These are phyloP conservation scores for Lycaena phlaeas DNA, from an alignment of 2,888 invertebrate genomes.

Conservation along the genomic window DNA sequence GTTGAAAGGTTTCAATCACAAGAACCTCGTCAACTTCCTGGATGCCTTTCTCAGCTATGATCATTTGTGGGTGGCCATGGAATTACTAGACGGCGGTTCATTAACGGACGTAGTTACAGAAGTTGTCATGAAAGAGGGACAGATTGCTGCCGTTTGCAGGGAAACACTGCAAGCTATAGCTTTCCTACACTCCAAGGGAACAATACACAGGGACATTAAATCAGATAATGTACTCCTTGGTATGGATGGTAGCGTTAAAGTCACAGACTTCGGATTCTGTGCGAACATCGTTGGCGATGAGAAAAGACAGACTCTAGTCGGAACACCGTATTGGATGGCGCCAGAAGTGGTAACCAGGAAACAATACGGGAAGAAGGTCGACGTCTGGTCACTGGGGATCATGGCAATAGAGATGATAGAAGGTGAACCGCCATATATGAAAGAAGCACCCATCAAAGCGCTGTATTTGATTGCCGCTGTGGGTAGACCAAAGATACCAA, in stretches of 20 bases:
- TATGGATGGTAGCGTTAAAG: slow-evolving; percentile 93
- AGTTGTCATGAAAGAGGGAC: slow-evolving; percentile 96
- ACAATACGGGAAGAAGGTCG: slow-evolving; percentile 94
- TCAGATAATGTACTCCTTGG: slow-evolving; percentile 97
- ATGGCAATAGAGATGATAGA: slow-evolving; percentile 97
- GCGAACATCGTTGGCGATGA: slow-evolving; percentile 96
- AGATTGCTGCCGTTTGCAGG: slow-evolving; percentile 95
- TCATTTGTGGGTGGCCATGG: slow-evolving; percentile 98
- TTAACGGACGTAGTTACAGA: slow-evolving; percentile 98
- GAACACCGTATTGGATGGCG: slow-evolving; percentile 99
- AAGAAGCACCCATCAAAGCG: slow-evolving; percentile 93
- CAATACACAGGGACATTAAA: slow-evolving; percentile 96
- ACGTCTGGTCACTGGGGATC: slow-evolving; percentile 97
- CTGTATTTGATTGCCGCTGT: slow-evolving; percentile 96
- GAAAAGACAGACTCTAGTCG: slow-evolving; percentile 97
- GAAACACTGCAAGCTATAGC: slow-evolving; percentile 89
- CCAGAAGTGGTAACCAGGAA: slow-evolving; percentile 94
- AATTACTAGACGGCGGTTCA: slow-evolving; percentile 94
- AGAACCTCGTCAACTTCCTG: slow-evolving; percentile 95
- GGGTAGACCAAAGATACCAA: slow-evolving; percentile 91
- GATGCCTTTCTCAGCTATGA: slow-evolving; percentile 93
- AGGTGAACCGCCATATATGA: slow-evolving; percentile 96
- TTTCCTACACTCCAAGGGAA: slow-evolving; percentile 91
- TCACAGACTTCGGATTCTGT: slow-evolving; percentile 98
- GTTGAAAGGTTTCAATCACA: slow-evolving; percentile 91